Percentiles rank a stretch among this genome's conserved stretches.
phyloP scores from a whole-genome alignment of 2,888 invertebrate species.

The Drosophila putrida region DNA sequence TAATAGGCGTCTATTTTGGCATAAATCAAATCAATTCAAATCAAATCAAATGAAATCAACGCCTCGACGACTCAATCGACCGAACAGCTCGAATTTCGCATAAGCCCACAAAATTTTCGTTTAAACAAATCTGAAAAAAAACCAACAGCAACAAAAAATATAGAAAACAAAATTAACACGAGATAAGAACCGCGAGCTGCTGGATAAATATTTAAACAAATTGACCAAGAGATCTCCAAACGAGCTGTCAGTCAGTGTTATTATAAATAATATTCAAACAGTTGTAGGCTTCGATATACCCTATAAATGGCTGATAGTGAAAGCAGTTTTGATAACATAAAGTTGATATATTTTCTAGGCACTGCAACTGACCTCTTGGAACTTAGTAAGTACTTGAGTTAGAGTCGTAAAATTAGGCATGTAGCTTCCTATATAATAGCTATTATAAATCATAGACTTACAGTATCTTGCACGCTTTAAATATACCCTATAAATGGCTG shows the following conservation, averaged over 20 bases:
- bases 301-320: background rate
- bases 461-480: too few species aligned
- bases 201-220: slow-evolving; percentile 43
- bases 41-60: slow-evolving; percentile 36
- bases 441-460: background rate
- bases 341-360: background rate
- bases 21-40: slow-evolving; percentile 52
- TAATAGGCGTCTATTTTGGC: slow-evolving; percentile 25
- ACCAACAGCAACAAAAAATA: too few species aligned
- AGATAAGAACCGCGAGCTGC: slow-evolving; percentile 24
- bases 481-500: too few species aligned
- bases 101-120: slow-evolving; percentile 14
- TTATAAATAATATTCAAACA: slow-evolving; percentile 20
- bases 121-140: slow-evolving; percentile 24
- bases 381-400: background rate
- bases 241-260: slow-evolving; percentile 2
- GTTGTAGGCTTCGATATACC: slow-evolving; percentile 7
- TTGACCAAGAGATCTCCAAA: slow-evolving; percentile 13
- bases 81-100: slow-evolving; percentile 44
- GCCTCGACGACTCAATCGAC: slow-evolving; percentile 46
- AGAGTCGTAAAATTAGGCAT: background rate
- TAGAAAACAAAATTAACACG: background rate
- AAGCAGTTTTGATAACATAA: background rate
- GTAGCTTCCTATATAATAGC: background rate
- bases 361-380: background rate